Evolutionary conservation across 2,113 vertebrate genomes (phyloP).

Genomic region (Oceanodroma tethys): DNA sequence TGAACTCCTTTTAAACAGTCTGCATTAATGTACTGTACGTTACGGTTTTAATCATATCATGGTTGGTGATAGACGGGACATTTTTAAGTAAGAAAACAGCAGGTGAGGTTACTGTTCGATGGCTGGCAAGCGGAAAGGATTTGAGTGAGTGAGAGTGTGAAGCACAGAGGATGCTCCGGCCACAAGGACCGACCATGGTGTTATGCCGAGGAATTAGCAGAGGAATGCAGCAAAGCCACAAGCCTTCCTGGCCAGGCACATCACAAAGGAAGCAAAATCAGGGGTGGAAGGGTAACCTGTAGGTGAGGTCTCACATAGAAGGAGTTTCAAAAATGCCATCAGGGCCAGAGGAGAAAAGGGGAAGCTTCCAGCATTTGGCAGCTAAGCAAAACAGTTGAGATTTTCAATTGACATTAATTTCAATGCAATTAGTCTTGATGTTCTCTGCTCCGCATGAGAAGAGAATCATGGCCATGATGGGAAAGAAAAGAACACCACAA

Average conservation of each 20-base stretch:
- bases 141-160: not conserved
- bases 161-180: not conserved
- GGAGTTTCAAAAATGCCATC: not conserved
- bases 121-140: not conserved
- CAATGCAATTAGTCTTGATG: slow-evolving; percentile 29
- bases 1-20: not conserved
- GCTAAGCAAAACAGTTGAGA: not conserved
- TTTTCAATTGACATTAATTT: slow-evolving; percentile 33
- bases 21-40: not conserved
- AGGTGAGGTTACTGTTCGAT: not conserved
- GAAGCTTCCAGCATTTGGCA: not conserved
- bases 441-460: not conserved
- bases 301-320: not conserved
- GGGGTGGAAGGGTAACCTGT: not conserved
- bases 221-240: not conserved
- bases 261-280: not conserved
- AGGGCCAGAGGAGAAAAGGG: not conserved
- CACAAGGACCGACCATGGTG: not conserved
- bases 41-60: fast-evolving
- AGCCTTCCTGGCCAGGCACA: not conserved
- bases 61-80: not conserved
- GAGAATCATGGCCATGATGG: not conserved
- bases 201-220: not conserved
- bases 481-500: not conserved
- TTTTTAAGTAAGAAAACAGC: not conserved